A percentile compares a stretch with the other conserved stretches of the same genome.
Evolutionary conservation across 2,113 vertebrate genomes (phyloP).

Genomic region (Atlantisia rogersi): DNA sequence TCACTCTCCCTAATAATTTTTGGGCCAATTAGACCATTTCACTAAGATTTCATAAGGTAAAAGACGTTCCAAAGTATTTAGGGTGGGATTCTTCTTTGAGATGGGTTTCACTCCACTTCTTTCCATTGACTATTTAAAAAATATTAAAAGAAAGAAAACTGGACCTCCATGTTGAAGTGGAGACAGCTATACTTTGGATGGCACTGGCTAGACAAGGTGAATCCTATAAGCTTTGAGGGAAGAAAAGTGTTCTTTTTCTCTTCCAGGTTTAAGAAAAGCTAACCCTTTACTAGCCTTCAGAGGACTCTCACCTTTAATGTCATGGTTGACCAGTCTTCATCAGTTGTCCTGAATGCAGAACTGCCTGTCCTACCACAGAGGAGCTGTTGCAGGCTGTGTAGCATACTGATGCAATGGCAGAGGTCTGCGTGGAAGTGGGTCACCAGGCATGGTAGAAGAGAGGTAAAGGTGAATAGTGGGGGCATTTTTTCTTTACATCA

Average conservation of each 20-base stretch:
- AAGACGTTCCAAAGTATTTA: neutral
- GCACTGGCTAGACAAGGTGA: neutral
- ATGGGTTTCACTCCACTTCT: neutral
- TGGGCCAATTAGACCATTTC: neutral
- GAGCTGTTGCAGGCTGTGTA: neutral
- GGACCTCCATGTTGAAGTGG: neutral
- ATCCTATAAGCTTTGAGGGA: neutral
- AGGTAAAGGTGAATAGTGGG: neutral
- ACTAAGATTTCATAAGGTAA: neutral
- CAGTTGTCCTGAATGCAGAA: neutral
- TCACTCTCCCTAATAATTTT: neutral
- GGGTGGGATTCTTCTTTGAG: neutral
- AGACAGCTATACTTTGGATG: neutral
- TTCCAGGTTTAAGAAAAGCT: neutral
- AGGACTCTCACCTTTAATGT: neutral
- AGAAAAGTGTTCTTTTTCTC: neutral
- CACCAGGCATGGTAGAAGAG: neutral
- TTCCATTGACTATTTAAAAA: neutral
- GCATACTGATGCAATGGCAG: no score
- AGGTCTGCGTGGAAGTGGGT: neutral
- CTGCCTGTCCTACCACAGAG: neutral
- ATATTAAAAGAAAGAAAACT: neutral
- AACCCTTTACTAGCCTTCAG: neutral
- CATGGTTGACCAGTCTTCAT: neutral
- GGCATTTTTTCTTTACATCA: neutral